These are phyloP conservation scores for Typhlichthys subterraneus DNA, from an alignment of 2,797 vertebrate genomes.

Conservation along the genomic window DNA sequence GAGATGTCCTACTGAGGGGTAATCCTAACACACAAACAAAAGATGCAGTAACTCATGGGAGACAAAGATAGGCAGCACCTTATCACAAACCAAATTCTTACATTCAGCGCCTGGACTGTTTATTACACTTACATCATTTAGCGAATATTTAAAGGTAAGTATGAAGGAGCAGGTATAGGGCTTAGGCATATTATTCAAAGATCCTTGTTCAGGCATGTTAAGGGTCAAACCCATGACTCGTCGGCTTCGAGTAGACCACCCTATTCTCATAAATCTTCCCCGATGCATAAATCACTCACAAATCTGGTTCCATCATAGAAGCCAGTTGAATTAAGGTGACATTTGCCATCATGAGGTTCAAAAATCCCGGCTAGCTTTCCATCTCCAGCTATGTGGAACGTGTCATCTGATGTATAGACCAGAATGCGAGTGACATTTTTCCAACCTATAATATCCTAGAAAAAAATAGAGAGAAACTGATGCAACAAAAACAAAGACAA, in stretches of 20 bases:
- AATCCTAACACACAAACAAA: slow-evolving; percentile 69
- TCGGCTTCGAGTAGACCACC: not conserved
- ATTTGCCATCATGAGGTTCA: slow-evolving; percentile 73
- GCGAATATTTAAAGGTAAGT: too few species aligned
- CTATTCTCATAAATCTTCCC: not conserved
- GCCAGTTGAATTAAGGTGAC: slow-evolving; percentile 72
- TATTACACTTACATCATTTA: too few species aligned
- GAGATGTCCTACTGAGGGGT: slow-evolving; percentile 81
- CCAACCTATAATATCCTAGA: slow-evolving; percentile 79
- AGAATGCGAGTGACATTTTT: slow-evolving; percentile 76
- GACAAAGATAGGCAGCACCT: too few species aligned
- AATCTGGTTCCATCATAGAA: slow-evolving; percentile 70
- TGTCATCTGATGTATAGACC: slow-evolving; percentile 82
- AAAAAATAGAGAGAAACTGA: not conserved
- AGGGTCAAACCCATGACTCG: too few species aligned
- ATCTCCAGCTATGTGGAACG: slow-evolving; percentile 83
- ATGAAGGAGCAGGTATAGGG: too few species aligned
- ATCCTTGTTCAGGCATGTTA: too few species aligned
- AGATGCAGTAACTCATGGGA: not conserved
- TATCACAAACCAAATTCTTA: too few species aligned
- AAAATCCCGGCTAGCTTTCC: slow-evolving; percentile 78
- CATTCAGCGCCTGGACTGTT: too few species aligned
- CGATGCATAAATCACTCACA: slow-evolving; percentile 56
- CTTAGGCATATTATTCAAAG: too few species aligned
- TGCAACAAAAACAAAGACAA: not conserved